Percentiles rank a stretch among this genome's conserved stretches.
Evolutionary conservation across 1,140 invertebrate species (phyloP).

Genomic region (Mercenaria mercenaria): DNA sequence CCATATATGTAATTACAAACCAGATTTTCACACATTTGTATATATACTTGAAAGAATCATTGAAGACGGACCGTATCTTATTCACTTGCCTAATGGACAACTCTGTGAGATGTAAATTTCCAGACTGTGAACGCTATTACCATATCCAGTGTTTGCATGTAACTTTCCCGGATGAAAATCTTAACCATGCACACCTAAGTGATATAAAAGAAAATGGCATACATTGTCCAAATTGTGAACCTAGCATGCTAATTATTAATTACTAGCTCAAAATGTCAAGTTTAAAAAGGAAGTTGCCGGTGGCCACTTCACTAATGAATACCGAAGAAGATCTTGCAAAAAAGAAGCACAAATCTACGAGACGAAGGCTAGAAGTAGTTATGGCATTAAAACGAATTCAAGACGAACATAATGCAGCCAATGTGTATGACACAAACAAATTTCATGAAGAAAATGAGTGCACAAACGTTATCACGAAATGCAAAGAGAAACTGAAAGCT

Average conservation of each 20-base stretch:
- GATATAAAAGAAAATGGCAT: neutral
- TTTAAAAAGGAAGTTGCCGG: too few relatives aligned
- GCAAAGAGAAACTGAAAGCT: too few relatives aligned
- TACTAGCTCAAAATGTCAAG: neutral
- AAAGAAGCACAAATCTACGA: neutral
- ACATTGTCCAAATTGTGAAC: neutral
- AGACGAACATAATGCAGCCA: too few relatives aligned
- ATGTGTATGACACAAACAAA: too few relatives aligned
- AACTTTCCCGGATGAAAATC: neutral
- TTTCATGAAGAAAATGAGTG: too few relatives aligned
- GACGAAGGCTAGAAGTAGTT: too few relatives aligned
- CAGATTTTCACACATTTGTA: neutral
- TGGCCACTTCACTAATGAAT: too few relatives aligned
- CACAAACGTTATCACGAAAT: too few relatives aligned
- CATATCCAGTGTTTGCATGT: neutral
- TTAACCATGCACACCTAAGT: neutral
- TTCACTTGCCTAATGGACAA: neutral
- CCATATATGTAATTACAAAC: neutral
- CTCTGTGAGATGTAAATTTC: neutral
- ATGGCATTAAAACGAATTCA: too few relatives aligned
- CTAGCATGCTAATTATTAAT: neutral
- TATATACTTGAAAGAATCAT: neutral
- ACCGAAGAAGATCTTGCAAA: too few relatives aligned
- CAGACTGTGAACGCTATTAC: neutral
- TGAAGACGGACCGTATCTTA: neutral